Evolutionary conservation across 2,113 vertebrate genomes (phyloP).

Genomic region (Hippopotamus amphibius): DNA sequence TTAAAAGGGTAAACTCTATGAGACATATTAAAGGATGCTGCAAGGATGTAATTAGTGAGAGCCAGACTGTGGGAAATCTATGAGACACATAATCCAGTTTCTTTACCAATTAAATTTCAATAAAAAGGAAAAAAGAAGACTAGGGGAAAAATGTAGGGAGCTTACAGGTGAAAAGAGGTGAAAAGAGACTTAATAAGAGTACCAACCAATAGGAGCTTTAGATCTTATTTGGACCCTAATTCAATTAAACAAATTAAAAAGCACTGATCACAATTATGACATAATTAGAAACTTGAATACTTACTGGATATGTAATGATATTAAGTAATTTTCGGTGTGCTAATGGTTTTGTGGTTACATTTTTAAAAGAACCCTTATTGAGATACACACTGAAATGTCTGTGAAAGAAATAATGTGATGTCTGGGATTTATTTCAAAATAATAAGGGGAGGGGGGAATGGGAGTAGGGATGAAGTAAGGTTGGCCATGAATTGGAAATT

Average conservation of each 20-base stretch:
- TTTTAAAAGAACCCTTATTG: not conserved
- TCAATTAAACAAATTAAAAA: not conserved
- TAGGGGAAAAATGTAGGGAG: not conserved
- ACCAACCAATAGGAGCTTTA: not conserved
- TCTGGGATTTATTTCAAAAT: slow-evolving; percentile 29
- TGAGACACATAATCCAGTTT: not conserved
- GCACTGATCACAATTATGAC: not conserved
- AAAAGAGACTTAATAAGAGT: not conserved
- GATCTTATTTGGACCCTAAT: not conserved
- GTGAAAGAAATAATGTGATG: not conserved
- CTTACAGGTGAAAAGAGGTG: not conserved
- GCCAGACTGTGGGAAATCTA: not conserved
- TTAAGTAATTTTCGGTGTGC: not conserved
- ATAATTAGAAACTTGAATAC: not conserved
- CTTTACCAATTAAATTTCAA: not conserved
- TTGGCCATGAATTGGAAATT: not conserved
- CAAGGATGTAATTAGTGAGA: not conserved
- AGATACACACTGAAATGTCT: not conserved
- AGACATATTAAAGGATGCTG: not conserved
- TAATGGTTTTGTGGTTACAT: not conserved
- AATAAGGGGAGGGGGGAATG: not conserved
- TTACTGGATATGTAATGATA: not conserved
- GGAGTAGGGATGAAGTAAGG: not conserved
- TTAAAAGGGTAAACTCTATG: not conserved
- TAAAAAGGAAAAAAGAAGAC: not conserved